Evolutionary conservation across 2,797 vertebrate species (phyloP).

Genomic region (Acanthis flammea): DNA sequence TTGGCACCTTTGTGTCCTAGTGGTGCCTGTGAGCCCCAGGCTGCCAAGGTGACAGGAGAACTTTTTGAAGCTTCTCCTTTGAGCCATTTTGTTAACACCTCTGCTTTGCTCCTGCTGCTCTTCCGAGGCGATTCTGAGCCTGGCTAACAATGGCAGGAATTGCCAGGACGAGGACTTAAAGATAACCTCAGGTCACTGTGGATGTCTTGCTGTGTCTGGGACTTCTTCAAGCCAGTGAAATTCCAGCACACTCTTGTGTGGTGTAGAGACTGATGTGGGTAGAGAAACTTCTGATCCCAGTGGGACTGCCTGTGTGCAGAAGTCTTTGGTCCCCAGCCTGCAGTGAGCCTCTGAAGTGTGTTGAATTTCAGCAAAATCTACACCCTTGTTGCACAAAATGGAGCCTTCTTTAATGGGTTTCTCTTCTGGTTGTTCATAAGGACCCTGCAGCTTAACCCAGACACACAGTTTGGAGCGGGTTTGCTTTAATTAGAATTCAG

Average conservation of each 20-base stretch:
- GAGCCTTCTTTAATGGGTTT: not conserved
- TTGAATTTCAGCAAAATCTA: not conserved
- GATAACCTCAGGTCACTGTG: not conserved
- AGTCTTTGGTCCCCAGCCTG: not conserved
- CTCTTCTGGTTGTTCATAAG: not conserved
- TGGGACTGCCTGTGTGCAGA: not conserved
- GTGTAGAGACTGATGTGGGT: not conserved
- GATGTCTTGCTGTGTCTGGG: not conserved
- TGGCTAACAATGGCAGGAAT: not conserved
- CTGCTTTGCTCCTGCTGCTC: not conserved
- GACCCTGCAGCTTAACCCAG: not conserved
- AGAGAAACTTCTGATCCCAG: not conserved
- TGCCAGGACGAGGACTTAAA: rapidly evolving
- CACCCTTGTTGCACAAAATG: not conserved
- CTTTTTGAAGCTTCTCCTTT: not conserved
- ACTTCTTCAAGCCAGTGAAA: not conserved
- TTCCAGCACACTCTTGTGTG: not conserved
- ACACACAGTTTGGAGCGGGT: not conserved
- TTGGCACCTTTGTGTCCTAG: rapidly evolving
- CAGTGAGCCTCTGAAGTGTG: not conserved
- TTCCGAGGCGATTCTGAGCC: not conserved
- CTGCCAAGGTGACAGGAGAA: not conserved
- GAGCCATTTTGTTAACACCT: rapidly evolving
- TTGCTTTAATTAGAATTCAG: not conserved
- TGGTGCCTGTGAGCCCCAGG: not conserved